These are phyloP conservation scores for Hyles vespertilio DNA, from an alignment of 1,140 invertebrate genomes.

Conservation along the genomic window DNA sequence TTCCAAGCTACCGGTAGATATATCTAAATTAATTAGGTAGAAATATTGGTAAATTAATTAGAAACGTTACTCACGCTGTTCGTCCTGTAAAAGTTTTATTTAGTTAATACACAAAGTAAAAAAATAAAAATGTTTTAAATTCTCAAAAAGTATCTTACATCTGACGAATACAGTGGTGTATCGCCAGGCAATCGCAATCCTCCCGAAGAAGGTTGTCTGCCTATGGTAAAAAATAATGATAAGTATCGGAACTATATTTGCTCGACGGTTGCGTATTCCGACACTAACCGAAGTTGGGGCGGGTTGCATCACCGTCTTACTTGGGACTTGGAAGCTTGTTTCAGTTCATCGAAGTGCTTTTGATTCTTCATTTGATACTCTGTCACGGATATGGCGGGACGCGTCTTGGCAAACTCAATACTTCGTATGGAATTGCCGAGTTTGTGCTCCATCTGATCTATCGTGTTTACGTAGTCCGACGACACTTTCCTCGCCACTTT, in stretches of 20 bases:
- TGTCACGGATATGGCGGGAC: slow-evolving; percentile 42
- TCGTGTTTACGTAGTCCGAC: slow-evolving; percentile 57
- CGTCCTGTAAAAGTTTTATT: slow-evolving; percentile 1
- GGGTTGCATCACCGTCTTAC: slow-evolving; percentile 1
- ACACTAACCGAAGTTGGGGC: slow-evolving; percentile 2
- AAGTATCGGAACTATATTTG: background rate
- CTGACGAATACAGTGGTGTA: slow-evolving; percentile 30
- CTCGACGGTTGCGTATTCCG: background rate
- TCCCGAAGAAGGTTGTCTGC: background rate
- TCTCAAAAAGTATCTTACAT: slow-evolving; percentile 16
- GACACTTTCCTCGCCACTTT: slow-evolving; percentile 49
- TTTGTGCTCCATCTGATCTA: slow-evolving; percentile 50
- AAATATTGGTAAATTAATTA: too few species aligned
- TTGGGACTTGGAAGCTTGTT: slow-evolving; percentile 4
- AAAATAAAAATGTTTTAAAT: slow-evolving; percentile 5
- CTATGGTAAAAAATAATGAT: background rate
- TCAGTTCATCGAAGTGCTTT: slow-evolving; percentile 33
- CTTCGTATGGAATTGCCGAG: slow-evolving; percentile 41
- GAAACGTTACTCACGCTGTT: background rate
- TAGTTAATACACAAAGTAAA: background rate
- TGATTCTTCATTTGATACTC: slow-evolving; percentile 53
- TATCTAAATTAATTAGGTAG: too few species aligned
- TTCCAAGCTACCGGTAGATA: too few species aligned
- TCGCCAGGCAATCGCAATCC: slow-evolving; percentile 33
- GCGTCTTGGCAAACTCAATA: slow-evolving; percentile 42